These are phyloP conservation scores for Rhopilema esculentum DNA, from an alignment of 30 jellyfish, hydroid and myxozoan genomes.

Conservation along the genomic window DNA sequence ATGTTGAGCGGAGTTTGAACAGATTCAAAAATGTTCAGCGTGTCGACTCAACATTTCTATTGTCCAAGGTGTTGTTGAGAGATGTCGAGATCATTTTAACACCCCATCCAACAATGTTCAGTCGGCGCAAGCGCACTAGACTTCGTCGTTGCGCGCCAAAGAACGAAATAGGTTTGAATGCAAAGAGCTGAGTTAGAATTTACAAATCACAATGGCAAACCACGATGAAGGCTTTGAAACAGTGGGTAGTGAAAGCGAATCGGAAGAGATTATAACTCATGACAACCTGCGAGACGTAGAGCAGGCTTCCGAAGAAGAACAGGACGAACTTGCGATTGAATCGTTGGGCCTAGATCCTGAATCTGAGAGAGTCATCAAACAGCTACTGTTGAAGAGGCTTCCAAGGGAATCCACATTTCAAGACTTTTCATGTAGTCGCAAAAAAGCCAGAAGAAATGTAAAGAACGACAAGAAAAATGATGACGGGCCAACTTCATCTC, in stretches of 20 bases:
- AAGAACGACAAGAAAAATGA: neutral
- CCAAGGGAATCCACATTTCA: neutral
- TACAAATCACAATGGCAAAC: slow-evolving; percentile 1
- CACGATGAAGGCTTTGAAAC: neutral
- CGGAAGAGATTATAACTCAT: neutral
- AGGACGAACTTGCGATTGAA: slow-evolving; percentile 2
- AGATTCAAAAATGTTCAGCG: neutral
- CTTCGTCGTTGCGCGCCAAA: neutral
- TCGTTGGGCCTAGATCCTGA: slow-evolving; percentile 10
- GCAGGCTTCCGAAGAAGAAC: neutral
- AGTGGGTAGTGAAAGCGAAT: slow-evolving; percentile 6
- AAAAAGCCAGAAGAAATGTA: slow-evolving; percentile 2
- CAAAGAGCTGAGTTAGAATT: neutral
- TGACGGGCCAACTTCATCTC: slow-evolving; percentile 9
- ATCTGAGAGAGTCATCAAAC: slow-evolving; percentile 2
- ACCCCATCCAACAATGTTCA: slow-evolving; percentile 32
- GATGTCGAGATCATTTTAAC: slow-evolving; percentile 11
- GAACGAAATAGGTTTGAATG: neutral
- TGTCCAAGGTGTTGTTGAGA: slow-evolving; percentile 5
- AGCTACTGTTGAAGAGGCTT: neutral
- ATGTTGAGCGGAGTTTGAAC: neutral
- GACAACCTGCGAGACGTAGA: slow-evolving; percentile 4
- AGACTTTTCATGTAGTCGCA: neutral
- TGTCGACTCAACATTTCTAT: neutral
- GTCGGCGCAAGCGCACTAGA: neutral